A percentile compares a stretch with the other conserved stretches of the same genome.
These are phyloP conservation scores for Ormyrus thymus DNA, from an alignment of 2,888 invertebrate species.

Conservation along the genomic window DNA sequence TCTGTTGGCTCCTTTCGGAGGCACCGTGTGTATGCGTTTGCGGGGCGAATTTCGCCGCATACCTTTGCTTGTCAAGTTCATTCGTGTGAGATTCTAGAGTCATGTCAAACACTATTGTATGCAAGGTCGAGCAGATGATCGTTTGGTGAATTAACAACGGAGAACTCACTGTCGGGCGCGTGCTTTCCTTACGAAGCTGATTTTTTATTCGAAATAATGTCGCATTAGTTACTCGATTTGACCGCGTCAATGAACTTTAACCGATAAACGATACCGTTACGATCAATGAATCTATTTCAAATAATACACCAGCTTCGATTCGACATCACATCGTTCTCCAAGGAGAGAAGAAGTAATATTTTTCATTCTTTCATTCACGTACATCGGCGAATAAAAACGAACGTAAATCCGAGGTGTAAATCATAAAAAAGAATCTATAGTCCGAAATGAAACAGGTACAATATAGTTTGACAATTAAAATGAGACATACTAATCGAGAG, in stretches of 20 bases:
- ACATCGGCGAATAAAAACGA: conserved; percentile 4
- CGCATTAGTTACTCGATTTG: not conserved
- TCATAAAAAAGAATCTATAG: not conserved
- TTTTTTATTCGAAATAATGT: conserved; percentile 18
- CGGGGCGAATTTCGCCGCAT: too few species aligned
- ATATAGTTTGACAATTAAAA: conserved; percentile 7
- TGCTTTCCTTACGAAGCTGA: conserved; percentile 39
- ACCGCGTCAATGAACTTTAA: not conserved
- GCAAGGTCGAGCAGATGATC: conserved; percentile 58
- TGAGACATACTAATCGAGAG: not conserved
- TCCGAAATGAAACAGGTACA: conserved; percentile 1
- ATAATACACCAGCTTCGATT: conserved; percentile 6
- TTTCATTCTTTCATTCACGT: conserved; percentile 30
- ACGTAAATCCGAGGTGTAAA: not conserved
- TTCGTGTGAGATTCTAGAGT: not conserved
- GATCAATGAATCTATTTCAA: not conserved
- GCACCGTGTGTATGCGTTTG: too few species aligned
- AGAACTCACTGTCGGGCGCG: conserved; percentile 56
- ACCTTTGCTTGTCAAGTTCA: too few species aligned
- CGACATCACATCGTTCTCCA: conserved; percentile 10
- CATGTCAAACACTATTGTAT: conserved; percentile 61
- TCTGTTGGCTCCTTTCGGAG: too few species aligned
- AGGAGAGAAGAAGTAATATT: not conserved
- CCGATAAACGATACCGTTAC: not conserved
- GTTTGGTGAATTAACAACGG: conserved; percentile 16